Evolutionary conservation across 2,797 vertebrate genomes (phyloP), one percentile per base, ranked within the genome.

Genomic region (Myotis planiceps): DNA sequence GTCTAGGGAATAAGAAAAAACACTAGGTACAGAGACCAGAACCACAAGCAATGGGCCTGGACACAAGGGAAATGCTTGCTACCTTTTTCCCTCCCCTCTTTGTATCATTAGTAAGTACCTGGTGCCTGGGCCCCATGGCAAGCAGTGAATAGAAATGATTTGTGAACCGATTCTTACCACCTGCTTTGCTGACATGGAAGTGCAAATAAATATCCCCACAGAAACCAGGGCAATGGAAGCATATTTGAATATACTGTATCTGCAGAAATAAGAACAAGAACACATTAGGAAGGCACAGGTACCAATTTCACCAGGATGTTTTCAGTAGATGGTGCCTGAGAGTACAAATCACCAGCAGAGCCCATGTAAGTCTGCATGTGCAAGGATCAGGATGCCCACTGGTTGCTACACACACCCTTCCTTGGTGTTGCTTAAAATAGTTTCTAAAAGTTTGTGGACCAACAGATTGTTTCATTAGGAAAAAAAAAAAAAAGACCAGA

Each of bases 121-220:
- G 45, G 32, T 55, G 32, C 39, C 23, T 34, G 3, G n/a, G 76
- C 9, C 53, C 68, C 47, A 15, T 0, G 27, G n/a, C 58, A 72
- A 79, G 63, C 0, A 53, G 66, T 16, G 34, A 92, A 32, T 8
- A 79, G 55, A 93, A 85, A 74, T 42, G 69, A 81, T 90, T 23
- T 58, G 69, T 55, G 29, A 10, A 37, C 29, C 1, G 32, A 82
- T 4, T 94, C 99, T 99, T 99, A 99, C 99, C 99, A 99, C 99
- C 99, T 99, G 99, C 96, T 99, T 99, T 23, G 99, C 99, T 86
- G 99, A 99, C 99, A 99, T 99, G 94, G 99, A 98, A 39, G 99
- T 99, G 98, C 99, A 99, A 96, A 99, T 99, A 95, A 99, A 99
- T 98, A 99, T 99, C 34, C 99, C 99, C 85, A 98, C 45, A 29